Evolutionary conservation across 2,797 vertebrate genomes (phyloP).

Genomic region (Staurois parvus): DNA sequence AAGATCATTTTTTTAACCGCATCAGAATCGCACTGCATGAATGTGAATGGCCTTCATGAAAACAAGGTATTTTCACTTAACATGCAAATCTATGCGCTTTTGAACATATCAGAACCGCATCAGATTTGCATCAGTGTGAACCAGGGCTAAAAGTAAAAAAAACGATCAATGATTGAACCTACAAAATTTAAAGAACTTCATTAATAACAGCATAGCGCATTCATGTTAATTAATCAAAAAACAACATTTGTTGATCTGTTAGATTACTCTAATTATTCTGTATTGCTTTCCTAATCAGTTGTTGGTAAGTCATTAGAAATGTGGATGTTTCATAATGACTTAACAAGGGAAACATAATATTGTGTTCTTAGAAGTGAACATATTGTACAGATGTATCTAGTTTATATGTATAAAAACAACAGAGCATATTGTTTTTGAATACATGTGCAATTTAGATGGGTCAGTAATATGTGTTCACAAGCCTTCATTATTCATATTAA

Average conservation of each 20-base stretch:
- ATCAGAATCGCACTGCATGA: no score
- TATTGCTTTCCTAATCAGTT: conserved; percentile 44
- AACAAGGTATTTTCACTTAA: no score
- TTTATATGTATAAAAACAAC: conserved; percentile 30
- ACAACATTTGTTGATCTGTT: conserved; percentile 46
- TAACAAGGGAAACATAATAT: conserved; percentile 21
- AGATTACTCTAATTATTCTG: conserved; percentile 38
- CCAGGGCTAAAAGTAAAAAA: no score
- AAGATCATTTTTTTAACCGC: no score
- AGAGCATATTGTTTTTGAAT: conserved; percentile 27
- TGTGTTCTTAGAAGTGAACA: conserved; percentile 31
- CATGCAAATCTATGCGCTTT: no score
- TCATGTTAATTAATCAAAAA: conserved; percentile 45
- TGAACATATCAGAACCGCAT: no score
- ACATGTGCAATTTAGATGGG: conserved; percentile 30
- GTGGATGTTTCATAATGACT: conserved; percentile 16
- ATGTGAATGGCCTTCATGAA: no score
- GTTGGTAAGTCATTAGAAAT: conserved; percentile 33
- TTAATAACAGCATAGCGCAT: conserved; percentile 13
- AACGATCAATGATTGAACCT: background rate
- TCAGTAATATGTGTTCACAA: conserved; percentile 24
- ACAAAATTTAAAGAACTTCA: background rate
- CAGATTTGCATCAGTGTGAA: no score
- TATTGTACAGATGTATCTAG: conserved; percentile 37
- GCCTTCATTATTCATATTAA: conserved; percentile 27